Evolutionary conservation across 2,113 vertebrate species (phyloP).

Genomic region (Phasianus colchicus): DNA sequence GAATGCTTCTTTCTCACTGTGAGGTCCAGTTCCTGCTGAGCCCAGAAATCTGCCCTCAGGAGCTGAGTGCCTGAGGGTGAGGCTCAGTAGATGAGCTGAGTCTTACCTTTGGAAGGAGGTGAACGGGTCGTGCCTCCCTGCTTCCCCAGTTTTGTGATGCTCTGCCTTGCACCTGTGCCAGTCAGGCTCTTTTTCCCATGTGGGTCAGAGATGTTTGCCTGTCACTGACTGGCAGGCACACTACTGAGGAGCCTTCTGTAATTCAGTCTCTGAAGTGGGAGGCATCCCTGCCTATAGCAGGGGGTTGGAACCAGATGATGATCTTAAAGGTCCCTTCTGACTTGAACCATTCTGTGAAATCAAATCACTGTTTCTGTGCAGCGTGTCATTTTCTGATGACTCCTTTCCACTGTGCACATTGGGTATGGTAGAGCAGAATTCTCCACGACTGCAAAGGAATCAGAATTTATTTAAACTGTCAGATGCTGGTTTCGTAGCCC

Average conservation of each 20-base stretch:
- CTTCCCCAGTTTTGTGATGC: background rate
- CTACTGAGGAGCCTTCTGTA: accelerated
- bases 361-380: background rate
- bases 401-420: background rate
- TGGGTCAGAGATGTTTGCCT: background rate
- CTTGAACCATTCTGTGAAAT: background rate
- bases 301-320: too few species aligned
- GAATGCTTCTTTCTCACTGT: background rate
- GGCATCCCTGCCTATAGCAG: too few species aligned
- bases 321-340: too few species aligned
- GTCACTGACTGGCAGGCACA: background rate
- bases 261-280: background rate
- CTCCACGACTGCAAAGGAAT: background rate
- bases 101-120: background rate
- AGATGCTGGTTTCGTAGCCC: background rate
- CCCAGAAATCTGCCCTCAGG: background rate
- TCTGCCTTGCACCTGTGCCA: accelerated
- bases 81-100: background rate
- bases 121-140: background rate
- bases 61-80: background rate
- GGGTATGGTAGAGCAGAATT: background rate
- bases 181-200: background rate
- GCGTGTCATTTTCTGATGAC: background rate
- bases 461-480: background rate
- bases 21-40: background rate